These are phyloP conservation scores for Aldabrachelys gigantea DNA, from an alignment of 2,113 vertebrate genomes.

Conservation along the genomic window DNA sequence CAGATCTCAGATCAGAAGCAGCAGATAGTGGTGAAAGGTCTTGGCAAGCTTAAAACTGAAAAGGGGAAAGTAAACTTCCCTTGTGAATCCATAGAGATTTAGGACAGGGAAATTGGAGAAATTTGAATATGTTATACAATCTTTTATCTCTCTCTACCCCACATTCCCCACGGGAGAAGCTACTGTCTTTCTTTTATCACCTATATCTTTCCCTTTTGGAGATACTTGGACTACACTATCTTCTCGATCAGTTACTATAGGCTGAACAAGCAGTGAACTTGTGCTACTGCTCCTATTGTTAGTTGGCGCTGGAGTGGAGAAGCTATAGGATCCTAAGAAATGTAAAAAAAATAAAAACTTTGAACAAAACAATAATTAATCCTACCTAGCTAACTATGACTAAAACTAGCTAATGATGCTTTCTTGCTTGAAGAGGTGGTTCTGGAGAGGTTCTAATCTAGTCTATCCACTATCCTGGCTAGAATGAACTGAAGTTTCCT, in stretches of 20 bases:
- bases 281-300: not conserved
- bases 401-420: not conserved
- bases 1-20: not conserved
- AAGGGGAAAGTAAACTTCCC: not conserved
- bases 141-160: not conserved
- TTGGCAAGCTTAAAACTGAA: not conserved
- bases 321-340: not conserved
- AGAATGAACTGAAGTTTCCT: not conserved
- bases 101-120: not conserved
- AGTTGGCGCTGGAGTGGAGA: not conserved
- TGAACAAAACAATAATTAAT: not conserved
- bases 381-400: not conserved
- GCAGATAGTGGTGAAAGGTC: not conserved
- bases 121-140: not conserved
- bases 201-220: not conserved
- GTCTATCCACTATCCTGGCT: not conserved
- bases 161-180: not conserved
- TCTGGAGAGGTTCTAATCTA: not conserved
- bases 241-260: not conserved
- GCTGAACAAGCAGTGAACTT: not conserved
- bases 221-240: not conserved
- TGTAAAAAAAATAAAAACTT: not conserved
- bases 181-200: not conserved
- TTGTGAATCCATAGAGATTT: no score
- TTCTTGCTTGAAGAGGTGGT: not conserved